These are phyloP conservation scores for Erebia aethiops DNA, from an alignment of 2,888 invertebrate species.

Conservation along the genomic window DNA sequence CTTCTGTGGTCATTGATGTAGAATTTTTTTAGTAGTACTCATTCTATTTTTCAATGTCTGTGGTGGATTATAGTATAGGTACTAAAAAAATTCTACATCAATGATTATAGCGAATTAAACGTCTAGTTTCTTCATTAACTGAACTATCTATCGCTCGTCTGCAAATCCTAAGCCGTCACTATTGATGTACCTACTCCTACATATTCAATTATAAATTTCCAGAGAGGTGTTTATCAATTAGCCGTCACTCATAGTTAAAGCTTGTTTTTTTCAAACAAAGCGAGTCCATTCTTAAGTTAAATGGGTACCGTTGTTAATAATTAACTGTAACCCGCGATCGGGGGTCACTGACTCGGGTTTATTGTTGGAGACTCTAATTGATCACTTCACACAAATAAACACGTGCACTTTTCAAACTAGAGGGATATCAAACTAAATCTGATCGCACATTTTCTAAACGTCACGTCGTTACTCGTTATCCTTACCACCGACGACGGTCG, in stretches of 20 bases:
- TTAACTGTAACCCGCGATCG: constrained; percentile 59
- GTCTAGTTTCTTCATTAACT: too few relatives aligned
- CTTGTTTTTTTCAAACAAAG: constrained; percentile 29
- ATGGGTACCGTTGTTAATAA: constrained; percentile 72
- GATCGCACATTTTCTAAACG: not conserved
- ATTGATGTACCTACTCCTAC: not conserved
- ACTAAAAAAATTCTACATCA: too few relatives aligned
- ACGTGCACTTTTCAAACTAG: constrained; percentile 35
- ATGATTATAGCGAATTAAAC: too few relatives aligned
- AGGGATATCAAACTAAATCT: constrained; percentile 11
- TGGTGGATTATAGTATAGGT: too few relatives aligned
- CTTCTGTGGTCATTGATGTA: too few relatives aligned
- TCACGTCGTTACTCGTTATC: not conserved
- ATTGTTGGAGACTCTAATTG: constrained; percentile 59
- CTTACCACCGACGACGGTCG: too few relatives aligned
- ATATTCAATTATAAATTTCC: constrained; percentile 21
- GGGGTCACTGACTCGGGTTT: constrained; percentile 62
- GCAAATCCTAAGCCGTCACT: not conserved
- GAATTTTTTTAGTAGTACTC: too few relatives aligned
- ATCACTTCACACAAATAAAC: constrained; percentile 46
- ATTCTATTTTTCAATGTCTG: too few relatives aligned
- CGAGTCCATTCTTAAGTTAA: constrained; percentile 37
- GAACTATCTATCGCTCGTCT: too few relatives aligned
- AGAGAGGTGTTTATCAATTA: constrained; percentile 23
- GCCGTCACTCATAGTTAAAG: constrained; percentile 6